These are phyloP conservation scores for Cydia strobilella DNA, from an alignment of 1,140 invertebrate genomes.

Conservation along the genomic window DNA sequence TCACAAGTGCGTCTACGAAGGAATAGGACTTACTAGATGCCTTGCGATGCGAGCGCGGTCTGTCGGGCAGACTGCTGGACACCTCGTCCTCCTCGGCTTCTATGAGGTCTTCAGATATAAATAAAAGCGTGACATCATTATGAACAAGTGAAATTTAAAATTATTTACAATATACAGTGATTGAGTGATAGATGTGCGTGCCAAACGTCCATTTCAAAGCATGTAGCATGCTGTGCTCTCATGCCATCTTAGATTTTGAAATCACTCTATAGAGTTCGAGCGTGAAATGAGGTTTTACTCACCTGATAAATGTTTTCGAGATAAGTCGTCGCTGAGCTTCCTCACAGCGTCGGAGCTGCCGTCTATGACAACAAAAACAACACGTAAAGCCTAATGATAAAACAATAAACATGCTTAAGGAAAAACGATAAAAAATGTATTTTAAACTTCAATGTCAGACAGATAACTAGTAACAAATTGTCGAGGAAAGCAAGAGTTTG, in stretches of 20 bases:
- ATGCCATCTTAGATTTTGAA: slow-evolving; percentile 40
- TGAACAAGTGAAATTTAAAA: slow-evolving; percentile 59
- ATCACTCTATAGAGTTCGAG: slow-evolving; percentile 22
- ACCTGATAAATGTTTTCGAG: slow-evolving; percentile 80
- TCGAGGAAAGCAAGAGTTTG: background rate
- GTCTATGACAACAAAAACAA: slow-evolving; percentile 78
- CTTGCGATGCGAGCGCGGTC: slow-evolving; percentile 72
- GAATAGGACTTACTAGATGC: slow-evolving; percentile 78
- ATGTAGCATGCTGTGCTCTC: slow-evolving; percentile 45
- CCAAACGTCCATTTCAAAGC: slow-evolving; percentile 39
- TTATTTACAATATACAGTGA: slow-evolving; percentile 48
- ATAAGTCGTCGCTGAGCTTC: slow-evolving; percentile 78
- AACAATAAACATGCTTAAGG: slow-evolving; percentile 63
- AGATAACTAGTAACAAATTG: background rate
- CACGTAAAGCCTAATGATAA: slow-evolving; percentile 73
- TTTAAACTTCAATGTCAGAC: background rate
- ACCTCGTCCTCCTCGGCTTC: slow-evolving; percentile 80
- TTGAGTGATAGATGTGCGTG: slow-evolving; percentile 39
- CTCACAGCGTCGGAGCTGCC: slow-evolving; percentile 73
- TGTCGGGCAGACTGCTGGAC: slow-evolving; percentile 70
- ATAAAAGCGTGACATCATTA: slow-evolving; percentile 60
- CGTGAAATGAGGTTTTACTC: slow-evolving; percentile 46
- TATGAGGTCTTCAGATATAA: slow-evolving; percentile 72
- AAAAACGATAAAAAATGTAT: slow-evolving; percentile 37
- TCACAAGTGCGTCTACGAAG: slow-evolving; percentile 32